Evolutionary conservation across 2,888 invertebrate species (phyloP), one percentile per base, ranked within the genome.

Genomic region (Amblyteles armatorius): DNA sequence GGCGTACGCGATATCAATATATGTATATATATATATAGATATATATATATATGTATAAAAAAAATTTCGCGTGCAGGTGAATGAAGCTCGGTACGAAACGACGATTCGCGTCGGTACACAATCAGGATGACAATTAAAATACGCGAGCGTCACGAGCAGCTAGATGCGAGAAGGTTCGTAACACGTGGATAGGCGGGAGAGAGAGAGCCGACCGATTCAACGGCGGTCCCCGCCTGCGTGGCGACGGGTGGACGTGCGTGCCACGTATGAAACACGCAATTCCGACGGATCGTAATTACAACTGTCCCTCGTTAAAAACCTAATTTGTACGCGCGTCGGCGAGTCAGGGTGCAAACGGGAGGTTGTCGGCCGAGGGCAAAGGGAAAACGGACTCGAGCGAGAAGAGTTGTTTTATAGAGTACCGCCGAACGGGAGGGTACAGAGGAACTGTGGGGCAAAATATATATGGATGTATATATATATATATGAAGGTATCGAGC

Each of bases 291-390:
- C 87, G 85, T 88, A 88, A 90, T 89, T 88, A 84, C 87, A 83
- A 79, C 86, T 88, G 88, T 79, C 85, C 72, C 86, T 88, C 84
- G 88, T 90, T 89, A 88, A 89, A 88, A 89, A 89, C 81, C 85
- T 88, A 88, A 88, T 89, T 88, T 88, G 85, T 87, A 89, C 87
- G 84, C 86, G 88, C 81, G 81, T 80, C 68, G 72, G 69, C 81
- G 80, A 79, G 71, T 52, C 16, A 22, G 55, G 79, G 72, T 82
- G 86, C 60, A 79, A 85, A 82, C 73, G 77, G 67, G 67, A n/a
- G 7, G 48, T 22, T 55, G 48, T 71, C 52, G 50, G 48, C 33
- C 52, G 63, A 22, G 50, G 50, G 76, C 16, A 1, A 63, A 33
- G 79, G 76, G 57, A 63, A n/a, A 26, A 60, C 40, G 40, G 60